Percentiles rank a stretch among this genome's conserved stretches.
Evolutionary conservation across 1,140 invertebrate genomes (phyloP).

Genomic region (Nasonia giraulti): DNA sequence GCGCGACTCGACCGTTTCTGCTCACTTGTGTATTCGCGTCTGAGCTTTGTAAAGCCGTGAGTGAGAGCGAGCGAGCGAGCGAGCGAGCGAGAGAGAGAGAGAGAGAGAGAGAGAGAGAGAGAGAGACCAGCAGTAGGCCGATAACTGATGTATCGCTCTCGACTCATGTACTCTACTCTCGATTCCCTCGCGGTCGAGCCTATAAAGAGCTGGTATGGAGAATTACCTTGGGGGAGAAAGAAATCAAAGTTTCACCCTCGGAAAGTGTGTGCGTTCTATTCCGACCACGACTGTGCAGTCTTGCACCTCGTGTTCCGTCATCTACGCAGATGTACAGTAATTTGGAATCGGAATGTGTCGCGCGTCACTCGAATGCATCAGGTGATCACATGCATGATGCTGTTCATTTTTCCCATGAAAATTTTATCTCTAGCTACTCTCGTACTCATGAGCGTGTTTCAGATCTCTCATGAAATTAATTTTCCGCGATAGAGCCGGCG

Average conservation of each 20-base stretch:
- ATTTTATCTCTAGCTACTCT: no score
- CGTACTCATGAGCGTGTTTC: no score
- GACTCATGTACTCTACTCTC: not conserved
- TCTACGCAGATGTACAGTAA: not conserved
- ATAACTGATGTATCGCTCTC: constrained; percentile 34
- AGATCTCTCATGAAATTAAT: no score
- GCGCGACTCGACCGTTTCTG: no score
- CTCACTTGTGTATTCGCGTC: no score
- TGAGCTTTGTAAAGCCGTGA: not conserved
- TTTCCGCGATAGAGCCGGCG: no score
- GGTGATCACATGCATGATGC: no score
- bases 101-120: not conserved
- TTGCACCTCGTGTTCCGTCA: no score
- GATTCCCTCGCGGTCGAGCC: constrained; percentile 13
- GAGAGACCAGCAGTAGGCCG: not conserved
- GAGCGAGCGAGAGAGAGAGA: not conserved
- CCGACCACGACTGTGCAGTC: not conserved
- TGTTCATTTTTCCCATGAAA: no score
- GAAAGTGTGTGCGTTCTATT: no score
- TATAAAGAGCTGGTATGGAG: not conserved
- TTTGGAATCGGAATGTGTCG: no score
- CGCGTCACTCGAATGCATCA: no score
- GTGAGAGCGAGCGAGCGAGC: not conserved
- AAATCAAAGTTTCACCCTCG: constrained; percentile 36
- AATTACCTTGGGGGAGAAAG: constrained; percentile 34